phyloP scores from a whole-genome alignment of 1,140 invertebrate genomes.

The Capitella teleta region DNA sequence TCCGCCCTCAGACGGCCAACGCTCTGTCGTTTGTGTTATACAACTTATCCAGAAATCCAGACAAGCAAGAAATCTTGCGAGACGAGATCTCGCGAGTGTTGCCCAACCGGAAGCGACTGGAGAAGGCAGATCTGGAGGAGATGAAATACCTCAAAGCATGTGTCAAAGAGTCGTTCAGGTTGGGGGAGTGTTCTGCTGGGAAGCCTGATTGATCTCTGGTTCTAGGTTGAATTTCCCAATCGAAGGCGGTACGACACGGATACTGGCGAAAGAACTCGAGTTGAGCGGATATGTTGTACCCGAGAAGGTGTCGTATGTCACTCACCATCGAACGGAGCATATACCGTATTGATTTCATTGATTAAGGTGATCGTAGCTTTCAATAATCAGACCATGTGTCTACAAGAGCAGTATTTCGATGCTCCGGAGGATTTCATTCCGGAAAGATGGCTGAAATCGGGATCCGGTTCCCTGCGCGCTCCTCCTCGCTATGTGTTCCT shows the following conservation, averaged over 20 bases:
- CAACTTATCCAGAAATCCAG: constrained; percentile 57
- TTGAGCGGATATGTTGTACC: constrained; percentile 1
- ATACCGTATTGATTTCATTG: too few relatives aligned
- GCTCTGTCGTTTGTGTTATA: constrained; percentile 67
- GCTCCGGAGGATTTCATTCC: too few relatives aligned
- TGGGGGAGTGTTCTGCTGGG: neutral
- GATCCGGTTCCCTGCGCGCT: too few relatives aligned
- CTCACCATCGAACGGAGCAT: too few relatives aligned
- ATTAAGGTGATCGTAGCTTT: too few relatives aligned
- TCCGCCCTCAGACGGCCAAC: constrained; percentile 73
- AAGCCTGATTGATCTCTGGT: neutral
- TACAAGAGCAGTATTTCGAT: too few relatives aligned
- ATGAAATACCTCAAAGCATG: constrained; percentile 64
- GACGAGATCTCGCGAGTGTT: constrained; percentile 49
- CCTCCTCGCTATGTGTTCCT: too few relatives aligned
- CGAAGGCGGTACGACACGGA: neutral
- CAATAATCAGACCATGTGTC: too few relatives aligned
- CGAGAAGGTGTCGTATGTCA: neutral
- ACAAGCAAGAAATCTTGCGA: constrained; percentile 45
- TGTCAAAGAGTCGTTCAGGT: constrained; percentile 67
- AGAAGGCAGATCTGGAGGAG: too few relatives aligned
- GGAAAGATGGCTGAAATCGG: too few relatives aligned
- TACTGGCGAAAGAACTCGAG: neutral
- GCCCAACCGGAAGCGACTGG: too few relatives aligned
- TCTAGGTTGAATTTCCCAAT: constrained; percentile 5